A percentile compares a stretch with the other conserved stretches of the same genome.
Conservation (phyloP, 1,140 invertebrate genomes). For the Hypothenemus hampei region DNA sequence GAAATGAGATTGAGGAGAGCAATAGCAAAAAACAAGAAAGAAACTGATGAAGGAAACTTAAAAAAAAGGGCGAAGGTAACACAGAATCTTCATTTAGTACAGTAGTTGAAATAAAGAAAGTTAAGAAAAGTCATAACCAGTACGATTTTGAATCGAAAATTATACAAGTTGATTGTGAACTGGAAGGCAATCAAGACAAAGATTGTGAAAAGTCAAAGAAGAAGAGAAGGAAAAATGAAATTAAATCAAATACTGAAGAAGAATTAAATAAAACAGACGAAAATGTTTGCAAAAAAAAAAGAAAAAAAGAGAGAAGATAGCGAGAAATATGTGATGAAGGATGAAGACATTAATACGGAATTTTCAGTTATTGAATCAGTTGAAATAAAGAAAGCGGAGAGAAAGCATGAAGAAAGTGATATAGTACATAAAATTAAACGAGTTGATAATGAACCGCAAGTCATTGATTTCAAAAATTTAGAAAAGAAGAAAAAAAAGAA, state of each 20-base stretch:
- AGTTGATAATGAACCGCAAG: background rate
- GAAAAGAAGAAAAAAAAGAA: background rate
- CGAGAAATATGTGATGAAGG: background rate
- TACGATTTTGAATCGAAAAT: too few species aligned
- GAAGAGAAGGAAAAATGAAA: background rate
- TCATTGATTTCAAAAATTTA: background rate
- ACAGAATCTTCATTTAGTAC: too few species aligned
- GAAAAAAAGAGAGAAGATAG: background rate
- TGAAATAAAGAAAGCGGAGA: background rate
- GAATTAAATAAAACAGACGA: background rate
- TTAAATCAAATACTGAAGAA: background rate
- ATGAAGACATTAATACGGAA: background rate
- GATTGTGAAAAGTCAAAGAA: background rate
- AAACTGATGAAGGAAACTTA: too few species aligned
- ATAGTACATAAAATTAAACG: background rate
- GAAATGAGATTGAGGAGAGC: background rate
- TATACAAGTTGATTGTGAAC: too few species aligned
- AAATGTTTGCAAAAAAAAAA: background rate
- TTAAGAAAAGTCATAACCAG: too few species aligned
- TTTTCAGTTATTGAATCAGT: background rate
- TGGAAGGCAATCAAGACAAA: background rate
- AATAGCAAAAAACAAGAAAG: too few species aligned
- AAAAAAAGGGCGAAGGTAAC: too few species aligned
- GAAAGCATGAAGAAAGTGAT: too few species aligned
- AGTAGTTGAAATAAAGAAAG: too few species aligned